Evolutionary conservation across 2,113 vertebrate species (phyloP).

Genomic region (Stercorarius parasiticus): DNA sequence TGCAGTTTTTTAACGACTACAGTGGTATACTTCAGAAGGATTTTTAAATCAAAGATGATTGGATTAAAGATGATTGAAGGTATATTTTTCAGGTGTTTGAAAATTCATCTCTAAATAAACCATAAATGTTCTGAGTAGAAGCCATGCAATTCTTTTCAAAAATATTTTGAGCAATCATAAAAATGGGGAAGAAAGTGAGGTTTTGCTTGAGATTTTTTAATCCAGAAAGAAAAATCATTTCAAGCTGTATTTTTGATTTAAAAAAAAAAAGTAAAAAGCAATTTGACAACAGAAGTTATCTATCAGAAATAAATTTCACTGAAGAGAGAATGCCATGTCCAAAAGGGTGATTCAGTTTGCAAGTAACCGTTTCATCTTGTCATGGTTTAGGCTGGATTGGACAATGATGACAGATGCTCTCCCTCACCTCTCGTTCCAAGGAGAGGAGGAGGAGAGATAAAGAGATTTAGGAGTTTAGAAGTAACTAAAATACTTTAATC

Average conservation of each 20-base stretch:
- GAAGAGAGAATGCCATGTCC: not conserved
- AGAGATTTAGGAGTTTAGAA: too few relatives aligned
- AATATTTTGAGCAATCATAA: not conserved
- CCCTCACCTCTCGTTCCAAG: too few relatives aligned
- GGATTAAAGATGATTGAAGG: not conserved
- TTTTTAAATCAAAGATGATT: not conserved
- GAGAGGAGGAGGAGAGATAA: too few relatives aligned
- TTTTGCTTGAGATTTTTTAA: not conserved
- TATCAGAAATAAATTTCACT: not conserved
- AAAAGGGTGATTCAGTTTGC: not conserved
- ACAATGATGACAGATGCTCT: too few relatives aligned
- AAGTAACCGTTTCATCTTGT: not conserved
- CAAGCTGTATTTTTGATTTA: not conserved
- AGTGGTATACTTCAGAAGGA: not conserved
- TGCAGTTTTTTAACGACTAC: not conserved
- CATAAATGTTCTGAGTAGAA: not conserved
- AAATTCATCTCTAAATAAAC: not conserved
- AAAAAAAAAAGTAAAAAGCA: not conserved
- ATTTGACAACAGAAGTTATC: not conserved
- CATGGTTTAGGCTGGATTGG: too few relatives aligned
- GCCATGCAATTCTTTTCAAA: rapidly evolving
- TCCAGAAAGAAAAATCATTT: not conserved
- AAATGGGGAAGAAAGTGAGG: not conserved
- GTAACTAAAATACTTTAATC: too few relatives aligned
- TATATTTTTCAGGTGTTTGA: not conserved